phyloP scores from a whole-genome alignment of 2,113 vertebrate genomes.

The Fulmarus glacialis region DNA sequence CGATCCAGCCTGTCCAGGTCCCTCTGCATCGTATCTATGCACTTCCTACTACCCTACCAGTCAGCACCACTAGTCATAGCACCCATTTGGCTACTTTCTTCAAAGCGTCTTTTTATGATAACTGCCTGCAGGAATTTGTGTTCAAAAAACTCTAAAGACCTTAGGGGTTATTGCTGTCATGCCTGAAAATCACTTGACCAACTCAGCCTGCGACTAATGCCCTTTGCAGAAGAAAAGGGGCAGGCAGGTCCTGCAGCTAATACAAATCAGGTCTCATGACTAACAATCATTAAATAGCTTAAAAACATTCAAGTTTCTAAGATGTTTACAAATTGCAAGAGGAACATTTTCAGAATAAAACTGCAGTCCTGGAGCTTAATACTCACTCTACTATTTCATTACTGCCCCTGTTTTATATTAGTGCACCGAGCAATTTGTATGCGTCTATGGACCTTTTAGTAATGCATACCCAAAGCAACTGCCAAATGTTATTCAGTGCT shows the following conservation, averaged over 20 bases:
- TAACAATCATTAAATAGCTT: neutral
- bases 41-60: neutral
- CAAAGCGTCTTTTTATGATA: neutral
- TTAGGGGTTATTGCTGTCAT: neutral
- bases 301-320: constrained; percentile 7
- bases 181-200: neutral
- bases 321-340: constrained; percentile 54
- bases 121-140: neutral
- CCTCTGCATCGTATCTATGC: fast-evolving
- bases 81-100: neutral
- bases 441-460: constrained; percentile 33
- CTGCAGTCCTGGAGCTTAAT: constrained; percentile 61
- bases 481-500: constrained; percentile 61
- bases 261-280: neutral
- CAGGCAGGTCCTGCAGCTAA: neutral
- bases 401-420: constrained; percentile 55
- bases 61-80: neutral
- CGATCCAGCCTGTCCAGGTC: no score
- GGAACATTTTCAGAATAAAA: constrained; percentile 39
- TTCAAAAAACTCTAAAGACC: neutral
- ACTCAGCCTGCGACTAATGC: neutral
- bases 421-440: constrained; percentile 26
- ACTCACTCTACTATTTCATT: constrained; percentile 44
- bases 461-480: constrained; percentile 46
- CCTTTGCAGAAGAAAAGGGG: neutral